Conservation (phyloP, 2,797 vertebrate species). For the Heliangelus exortis region DNA sequence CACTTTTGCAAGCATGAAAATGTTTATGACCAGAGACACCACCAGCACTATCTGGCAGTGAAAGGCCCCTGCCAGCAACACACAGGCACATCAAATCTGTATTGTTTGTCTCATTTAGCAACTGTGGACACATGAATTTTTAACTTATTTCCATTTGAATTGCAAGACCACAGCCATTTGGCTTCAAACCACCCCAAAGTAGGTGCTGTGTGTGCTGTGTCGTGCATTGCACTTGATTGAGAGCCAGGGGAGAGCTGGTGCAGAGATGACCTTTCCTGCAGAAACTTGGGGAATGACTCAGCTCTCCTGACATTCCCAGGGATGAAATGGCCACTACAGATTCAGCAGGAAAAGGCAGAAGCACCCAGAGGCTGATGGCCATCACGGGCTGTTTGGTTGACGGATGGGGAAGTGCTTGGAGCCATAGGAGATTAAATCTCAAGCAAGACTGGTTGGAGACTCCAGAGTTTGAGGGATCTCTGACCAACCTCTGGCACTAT, state of each 20-base stretch:
- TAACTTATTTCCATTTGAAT: conserved; percentile 30
- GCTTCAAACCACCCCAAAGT: neutral
- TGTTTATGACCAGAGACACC: neutral
- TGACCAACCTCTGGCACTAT: neutral
- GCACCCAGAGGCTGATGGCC: neutral
- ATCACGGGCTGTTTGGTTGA: neutral
- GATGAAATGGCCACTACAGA: neutral
- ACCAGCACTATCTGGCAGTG: neutral
- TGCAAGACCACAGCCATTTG: neutral
- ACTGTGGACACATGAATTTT: conserved; percentile 19
- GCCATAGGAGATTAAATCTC: neutral
- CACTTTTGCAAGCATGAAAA: neutral
- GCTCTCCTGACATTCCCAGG: neutral
- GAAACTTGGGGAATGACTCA: conserved; percentile 50
- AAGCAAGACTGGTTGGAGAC: neutral
- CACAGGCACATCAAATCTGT: neutral
- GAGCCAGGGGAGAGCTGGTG: neutral
- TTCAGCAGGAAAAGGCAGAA: conserved; percentile 18
- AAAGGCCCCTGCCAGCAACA: neutral
- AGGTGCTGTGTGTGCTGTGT: neutral
- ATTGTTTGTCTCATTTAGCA: neutral
- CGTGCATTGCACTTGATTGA: neutral
- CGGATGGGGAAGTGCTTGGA: neutral
- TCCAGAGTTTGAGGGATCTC: neutral
- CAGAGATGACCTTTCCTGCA: conserved; percentile 29